These are phyloP conservation scores for Sparus aurata DNA, from an alignment of 2,797 vertebrate genomes.

Conservation along the genomic window DNA sequence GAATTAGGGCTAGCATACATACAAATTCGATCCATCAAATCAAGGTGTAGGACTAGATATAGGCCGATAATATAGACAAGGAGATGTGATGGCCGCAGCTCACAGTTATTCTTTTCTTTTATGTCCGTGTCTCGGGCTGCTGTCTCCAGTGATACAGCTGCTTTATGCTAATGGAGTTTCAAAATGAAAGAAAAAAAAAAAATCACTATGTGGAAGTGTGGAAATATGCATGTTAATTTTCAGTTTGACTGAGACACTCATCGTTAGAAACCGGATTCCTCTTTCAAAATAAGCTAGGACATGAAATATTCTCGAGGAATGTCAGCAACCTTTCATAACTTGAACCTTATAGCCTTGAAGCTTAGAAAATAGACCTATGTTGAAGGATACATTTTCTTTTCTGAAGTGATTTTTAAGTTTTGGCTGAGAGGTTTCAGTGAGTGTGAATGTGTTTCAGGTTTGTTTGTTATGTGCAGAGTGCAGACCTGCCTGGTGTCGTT, in stretches of 20 bases:
- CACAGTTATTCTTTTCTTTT: neutral
- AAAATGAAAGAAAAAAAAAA: neutral
- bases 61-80: neutral
- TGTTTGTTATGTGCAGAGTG: slow-evolving; percentile 58
- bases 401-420: slow-evolving; percentile 39
- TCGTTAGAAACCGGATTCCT: slow-evolving; percentile 46
- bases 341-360: neutral
- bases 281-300: slow-evolving; percentile 49
- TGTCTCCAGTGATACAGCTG: neutral
- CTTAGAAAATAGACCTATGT: slow-evolving; percentile 35
- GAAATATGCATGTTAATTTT: slow-evolving; percentile 38
- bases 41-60: neutral
- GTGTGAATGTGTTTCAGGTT: slow-evolving; percentile 50
- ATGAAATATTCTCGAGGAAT: slow-evolving; percentile 24
- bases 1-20: rapidly evolving
- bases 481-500: slow-evolving; percentile 55
- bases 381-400: slow-evolving; percentile 33
- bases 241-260: slow-evolving; percentile 27
- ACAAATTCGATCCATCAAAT: neutral
- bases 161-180: neutral
- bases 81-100: neutral
- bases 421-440: slow-evolving; percentile 52
- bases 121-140: neutral
- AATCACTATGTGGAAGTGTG: neutral
- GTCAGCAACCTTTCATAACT: slow-evolving; percentile 16